Conservation (phyloP, 53 echinoderm and acorn worm genomes). For the Antedon mediterranea region DNA sequence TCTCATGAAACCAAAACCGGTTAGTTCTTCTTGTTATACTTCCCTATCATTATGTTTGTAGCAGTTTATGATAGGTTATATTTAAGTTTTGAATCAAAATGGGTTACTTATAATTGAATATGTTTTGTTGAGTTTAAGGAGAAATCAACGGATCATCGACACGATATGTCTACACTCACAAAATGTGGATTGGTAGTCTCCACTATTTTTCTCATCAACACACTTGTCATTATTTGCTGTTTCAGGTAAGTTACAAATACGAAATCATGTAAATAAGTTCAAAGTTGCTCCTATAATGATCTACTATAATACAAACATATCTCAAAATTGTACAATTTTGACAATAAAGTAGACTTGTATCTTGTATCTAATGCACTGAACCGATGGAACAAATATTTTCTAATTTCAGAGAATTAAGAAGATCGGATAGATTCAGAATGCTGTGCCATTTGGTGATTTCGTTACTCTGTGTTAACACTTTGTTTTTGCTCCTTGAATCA, state of each 20-base stretch:
- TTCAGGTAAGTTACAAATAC: not conserved
- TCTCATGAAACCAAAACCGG: not conserved
- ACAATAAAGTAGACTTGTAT: too few species aligned
- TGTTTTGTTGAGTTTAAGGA: not conserved
- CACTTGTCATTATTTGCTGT: not conserved
- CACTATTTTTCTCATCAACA: not conserved
- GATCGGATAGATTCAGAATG: not conserved
- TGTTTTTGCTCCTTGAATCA: not conserved
- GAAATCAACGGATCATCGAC: not conserved
- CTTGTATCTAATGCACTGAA: too few species aligned
- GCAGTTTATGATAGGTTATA: not conserved
- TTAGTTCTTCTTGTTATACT: not conserved
- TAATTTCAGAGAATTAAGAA: not conserved
- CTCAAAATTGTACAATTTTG: too few species aligned
- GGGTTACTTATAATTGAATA: too few species aligned
- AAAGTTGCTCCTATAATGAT: too few species aligned
- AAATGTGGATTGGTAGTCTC: not conserved
- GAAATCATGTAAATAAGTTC: too few species aligned
- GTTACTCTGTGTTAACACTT: not conserved
- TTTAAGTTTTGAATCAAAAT: too few species aligned
- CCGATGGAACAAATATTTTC: too few species aligned
- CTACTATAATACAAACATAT: too few species aligned
- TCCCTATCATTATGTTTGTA: too few species aligned
- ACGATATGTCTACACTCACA: not conserved
- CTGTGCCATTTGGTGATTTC: not conserved